Base-by-base conservation (phyloP, 2,888 invertebrate genomes). In the Cinara cedri region DNA sequence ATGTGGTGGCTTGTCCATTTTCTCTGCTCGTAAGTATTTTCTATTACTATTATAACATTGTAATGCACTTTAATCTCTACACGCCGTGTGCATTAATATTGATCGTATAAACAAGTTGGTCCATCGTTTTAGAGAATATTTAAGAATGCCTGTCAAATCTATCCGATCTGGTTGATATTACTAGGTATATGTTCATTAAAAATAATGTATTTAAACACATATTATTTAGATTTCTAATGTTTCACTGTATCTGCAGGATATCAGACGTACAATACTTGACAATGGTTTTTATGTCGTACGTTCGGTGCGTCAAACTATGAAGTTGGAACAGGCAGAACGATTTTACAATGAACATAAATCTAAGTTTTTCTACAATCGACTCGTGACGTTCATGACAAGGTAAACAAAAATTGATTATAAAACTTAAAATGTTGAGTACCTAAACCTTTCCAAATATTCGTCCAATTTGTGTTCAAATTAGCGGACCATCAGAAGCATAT, bases 321-420 rank as follows among this genome's bases (percentile, higher is more conserved):
- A 89, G 72, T 85, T 85, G 72, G 85, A 89, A 82, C 87, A 91
- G 82, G 94, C 93, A 1, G 89, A 90, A 84, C 86, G 87, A 65
- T 96, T 97, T 87, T 97, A 97, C 85, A 87, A 87, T 57, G 96
- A 96, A 85, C 97, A 97, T 86, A 88, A 89, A 84, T 88, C 88
- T 11, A 93, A 92, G 85, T 95, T 95, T 86, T 96, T 95, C 86
- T 95, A 90, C 84, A 91, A 93, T 83, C 89, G 95, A 68, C 87
- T 96, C 10, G 88, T 92, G 24, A 92, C 92, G 11, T 94, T 94
- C 84, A 95, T 95, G 93, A 88, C 89, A 81, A 93, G 93, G 93
- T 92, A 86, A 84, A 1, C 6, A 11, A 68, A 72, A 8, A 16
- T 42, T 21, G 8, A 13, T 16, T 24, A 49, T 54, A 81, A 26